Percentiles rank a stretch among this genome's conserved stretches.
Evolutionary conservation across 1,140 invertebrate genomes (phyloP).

Genomic region (Streblospio benedicti): DNA sequence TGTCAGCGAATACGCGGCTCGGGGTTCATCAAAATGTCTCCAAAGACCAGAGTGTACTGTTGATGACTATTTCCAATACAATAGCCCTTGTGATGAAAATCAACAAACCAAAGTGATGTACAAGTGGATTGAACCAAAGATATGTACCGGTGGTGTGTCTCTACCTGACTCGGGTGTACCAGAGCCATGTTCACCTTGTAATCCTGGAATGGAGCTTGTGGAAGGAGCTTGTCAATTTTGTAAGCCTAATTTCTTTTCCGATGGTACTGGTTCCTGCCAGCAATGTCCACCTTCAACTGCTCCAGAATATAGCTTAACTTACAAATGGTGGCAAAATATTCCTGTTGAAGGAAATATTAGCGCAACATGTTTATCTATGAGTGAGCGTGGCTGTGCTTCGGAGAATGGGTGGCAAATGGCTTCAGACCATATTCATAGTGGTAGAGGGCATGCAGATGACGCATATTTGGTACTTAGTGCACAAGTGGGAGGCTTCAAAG

Average conservation of each 20-base stretch:
- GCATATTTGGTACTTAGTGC: constrained; percentile 50
- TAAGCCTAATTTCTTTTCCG: constrained; percentile 40
- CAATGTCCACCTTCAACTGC: constrained; percentile 51
- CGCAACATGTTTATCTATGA: not conserved
- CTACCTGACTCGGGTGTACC: constrained; percentile 42
- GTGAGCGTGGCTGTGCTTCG: constrained; percentile 29
- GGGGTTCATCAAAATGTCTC: constrained; percentile 48
- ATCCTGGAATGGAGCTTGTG: constrained; percentile 52
- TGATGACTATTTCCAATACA: constrained; percentile 53
- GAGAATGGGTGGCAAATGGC: constrained; percentile 45
- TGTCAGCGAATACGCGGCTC: constrained; percentile 45
- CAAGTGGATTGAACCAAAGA: constrained; percentile 53
- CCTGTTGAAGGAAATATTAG: constrained; percentile 43
- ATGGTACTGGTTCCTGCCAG: constrained; percentile 46
- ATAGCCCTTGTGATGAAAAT: constrained; percentile 50
- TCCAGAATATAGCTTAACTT: constrained; percentile 51
- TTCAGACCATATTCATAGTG: constrained; percentile 47
- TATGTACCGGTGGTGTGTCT: constrained; percentile 47
- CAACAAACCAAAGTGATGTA: constrained; percentile 49
- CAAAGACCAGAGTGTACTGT: constrained; percentile 49
- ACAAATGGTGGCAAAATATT: constrained; percentile 52
- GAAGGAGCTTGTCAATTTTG: constrained; percentile 45
- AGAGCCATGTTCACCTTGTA: constrained; percentile 52
- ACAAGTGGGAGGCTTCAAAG: constrained; percentile 50
- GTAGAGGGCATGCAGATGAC: constrained; percentile 45